These are phyloP conservation scores for Cherax quadricarinatus DNA, from an alignment of 1,140 invertebrate species.

Conservation along the genomic window DNA sequence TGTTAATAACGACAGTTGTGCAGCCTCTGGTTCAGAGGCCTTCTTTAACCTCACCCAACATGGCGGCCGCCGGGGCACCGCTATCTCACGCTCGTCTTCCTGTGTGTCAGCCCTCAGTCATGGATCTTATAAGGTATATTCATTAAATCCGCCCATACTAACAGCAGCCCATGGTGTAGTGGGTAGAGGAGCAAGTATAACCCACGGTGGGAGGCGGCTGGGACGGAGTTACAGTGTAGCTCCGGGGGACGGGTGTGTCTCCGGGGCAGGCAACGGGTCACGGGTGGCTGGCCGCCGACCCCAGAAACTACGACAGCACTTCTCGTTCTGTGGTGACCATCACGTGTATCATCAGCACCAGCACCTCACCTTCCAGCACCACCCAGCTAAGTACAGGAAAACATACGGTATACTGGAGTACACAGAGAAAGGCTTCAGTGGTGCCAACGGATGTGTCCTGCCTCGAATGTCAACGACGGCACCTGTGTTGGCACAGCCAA, in stretches of 20 bases:
- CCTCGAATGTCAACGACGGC: constrained; percentile 1
- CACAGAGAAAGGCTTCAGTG: not conserved
- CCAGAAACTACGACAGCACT: constrained; percentile 10
- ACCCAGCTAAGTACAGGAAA: not conserved
- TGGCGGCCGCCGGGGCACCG: constrained; percentile 55
- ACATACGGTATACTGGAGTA: not conserved
- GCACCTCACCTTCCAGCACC: constrained; percentile 8
- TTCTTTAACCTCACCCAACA: constrained; percentile 63
- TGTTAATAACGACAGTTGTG: constrained; percentile 63
- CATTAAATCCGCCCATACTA: constrained; percentile 5
- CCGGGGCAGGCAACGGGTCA: not conserved
- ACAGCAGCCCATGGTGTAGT: constrained; percentile 18
- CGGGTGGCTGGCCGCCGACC: constrained; percentile 24
- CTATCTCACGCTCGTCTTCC: constrained; percentile 50
- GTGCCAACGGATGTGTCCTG: not conserved
- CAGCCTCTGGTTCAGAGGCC: constrained; percentile 57
- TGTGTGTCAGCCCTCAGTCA: constrained; percentile 60
- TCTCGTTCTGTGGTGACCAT: not conserved
- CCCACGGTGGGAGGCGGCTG: not conserved
- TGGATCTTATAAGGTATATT: constrained; percentile 31
- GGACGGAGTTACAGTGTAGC: constrained; percentile 54
- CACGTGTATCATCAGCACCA: constrained; percentile 28
- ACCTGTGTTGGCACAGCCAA: not conserved
- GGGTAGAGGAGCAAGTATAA: constrained; percentile 4
- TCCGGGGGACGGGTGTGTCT: constrained; percentile 8